Evolutionary conservation across 2,113 vertebrate genomes (phyloP), one percentile per base, ranked within the genome.

Genomic region (Myotis brandtii): DNA sequence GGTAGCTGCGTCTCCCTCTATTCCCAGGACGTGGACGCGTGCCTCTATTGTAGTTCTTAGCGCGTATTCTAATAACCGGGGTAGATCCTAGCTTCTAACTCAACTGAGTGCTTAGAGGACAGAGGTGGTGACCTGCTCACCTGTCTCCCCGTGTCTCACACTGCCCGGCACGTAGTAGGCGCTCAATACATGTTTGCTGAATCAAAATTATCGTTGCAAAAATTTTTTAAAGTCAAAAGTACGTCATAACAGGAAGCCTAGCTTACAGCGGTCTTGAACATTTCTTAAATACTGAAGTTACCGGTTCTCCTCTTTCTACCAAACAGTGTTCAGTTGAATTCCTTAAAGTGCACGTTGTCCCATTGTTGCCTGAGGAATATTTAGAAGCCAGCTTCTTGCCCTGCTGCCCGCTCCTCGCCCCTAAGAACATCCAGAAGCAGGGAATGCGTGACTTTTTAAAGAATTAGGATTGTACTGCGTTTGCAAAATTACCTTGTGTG

Each of bases 91-190:
- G 81, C 90, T 90, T 81, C 59, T 89, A 59, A 88, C 67, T 64
- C 46, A 59, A 27, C 87, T 88, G 32, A 23, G 2, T 87, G 87
- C 84, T 93, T 27, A n/a, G 72, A 95, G 73, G 70, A 43, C 90
- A 93, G 94, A 92, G 87, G 69, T 64, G 56, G 81, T 79, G 90
- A 72, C 37, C 48, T 66, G 67, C 72, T 90, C 59, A 9, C 43
- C 76, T 18, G 48, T 72, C 46, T 75, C 14, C 52, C 85, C 69
- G 25, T 59, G 12, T 86, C 43, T 79, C 77, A 32, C 40, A 21
- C 66, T 59, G 85, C 75, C 67, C 34, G 43, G 73, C 89, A 94
- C 95, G 91, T 94, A 82, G 91, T 94, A 93, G 96, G 97, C 23
- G 0, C 94, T 93, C 88, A 95, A 3, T 95, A 91, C n/a, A 85